Conservation (phyloP, 2,888 invertebrate genomes). For the Magallana nippona region DNA sequence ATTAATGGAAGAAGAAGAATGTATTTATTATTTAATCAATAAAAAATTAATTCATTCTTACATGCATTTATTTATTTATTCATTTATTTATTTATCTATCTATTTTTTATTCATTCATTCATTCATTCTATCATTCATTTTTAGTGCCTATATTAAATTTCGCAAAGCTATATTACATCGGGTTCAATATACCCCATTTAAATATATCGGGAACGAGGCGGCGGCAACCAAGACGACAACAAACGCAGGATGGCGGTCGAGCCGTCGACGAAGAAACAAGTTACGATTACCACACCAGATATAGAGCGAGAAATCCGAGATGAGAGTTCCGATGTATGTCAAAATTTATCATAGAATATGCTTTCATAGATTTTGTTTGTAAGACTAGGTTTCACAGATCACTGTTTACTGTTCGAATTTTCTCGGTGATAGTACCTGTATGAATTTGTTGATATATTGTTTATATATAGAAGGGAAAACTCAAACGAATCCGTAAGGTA, state of each 20-base stretch:
- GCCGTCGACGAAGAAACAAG: slow-evolving; percentile 35
- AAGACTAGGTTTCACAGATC: too few species aligned
- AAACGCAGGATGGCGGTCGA: slow-evolving; percentile 47
- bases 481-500: too few species aligned
- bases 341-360: background rate
- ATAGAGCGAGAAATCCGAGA: slow-evolving; percentile 21
- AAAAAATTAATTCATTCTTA: too few species aligned
- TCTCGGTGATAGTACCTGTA: background rate
- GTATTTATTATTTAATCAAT: too few species aligned
- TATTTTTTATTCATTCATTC: too few species aligned
- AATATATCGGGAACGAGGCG: slow-evolving; percentile 74
- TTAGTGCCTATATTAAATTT: too few species aligned
- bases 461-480: too few species aligned
- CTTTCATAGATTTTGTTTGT: background rate
- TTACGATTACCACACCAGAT: slow-evolving; percentile 41
- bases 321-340: slow-evolving; percentile 41
- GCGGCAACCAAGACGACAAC: slow-evolving; percentile 50
- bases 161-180: background rate
- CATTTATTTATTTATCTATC: too few species aligned
- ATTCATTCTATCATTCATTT: too few species aligned
- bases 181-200: background rate
- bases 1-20: too few species aligned
- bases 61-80: too few species aligned
- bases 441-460: too few species aligned
- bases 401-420: slow-evolving; percentile 20